A percentile compares a stretch with the other conserved stretches of the same genome.
These are phyloP conservation scores for Numida meleagris DNA, from an alignment of 2,113 vertebrate species.

Conservation along the genomic window DNA sequence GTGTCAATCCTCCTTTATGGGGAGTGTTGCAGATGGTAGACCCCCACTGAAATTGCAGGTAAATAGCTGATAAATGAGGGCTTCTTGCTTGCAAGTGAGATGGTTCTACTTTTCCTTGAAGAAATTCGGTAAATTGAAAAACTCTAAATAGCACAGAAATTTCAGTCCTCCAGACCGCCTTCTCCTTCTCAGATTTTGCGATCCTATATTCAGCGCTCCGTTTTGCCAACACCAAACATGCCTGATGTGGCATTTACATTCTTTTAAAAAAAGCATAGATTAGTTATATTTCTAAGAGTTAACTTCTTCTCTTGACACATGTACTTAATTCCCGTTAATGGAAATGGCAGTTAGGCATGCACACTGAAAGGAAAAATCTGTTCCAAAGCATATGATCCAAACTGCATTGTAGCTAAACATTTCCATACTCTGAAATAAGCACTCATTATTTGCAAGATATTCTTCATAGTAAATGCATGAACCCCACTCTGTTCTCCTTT, in stretches of 20 bases:
- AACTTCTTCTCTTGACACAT: slow-evolving; percentile 70
- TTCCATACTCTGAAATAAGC: slow-evolving; percentile 61
- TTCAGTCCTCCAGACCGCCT: slow-evolving; percentile 62
- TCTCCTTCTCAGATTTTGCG: slow-evolving; percentile 59
- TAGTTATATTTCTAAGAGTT: slow-evolving; percentile 70
- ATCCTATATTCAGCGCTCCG: slow-evolving; percentile 56
- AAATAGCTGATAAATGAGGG: slow-evolving; percentile 58
- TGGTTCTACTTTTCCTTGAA: slow-evolving; percentile 64
- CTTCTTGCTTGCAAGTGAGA: slow-evolving; percentile 52
- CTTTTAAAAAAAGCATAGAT: slow-evolving; percentile 58
- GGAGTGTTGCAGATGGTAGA: slow-evolving; percentile 32
- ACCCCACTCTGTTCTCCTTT: not conserved
- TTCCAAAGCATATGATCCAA: slow-evolving; percentile 68
- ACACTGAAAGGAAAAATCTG: slow-evolving; percentile 62
- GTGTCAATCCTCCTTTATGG: not conserved
- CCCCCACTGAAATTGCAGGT: slow-evolving; percentile 32
- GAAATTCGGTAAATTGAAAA: slow-evolving; percentile 59
- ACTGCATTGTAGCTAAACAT: slow-evolving; percentile 67
- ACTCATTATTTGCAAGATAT: slow-evolving; percentile 40
- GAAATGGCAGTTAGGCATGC: slow-evolving; percentile 71
- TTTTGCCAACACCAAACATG: slow-evolving; percentile 62
- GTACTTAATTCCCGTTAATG: slow-evolving; percentile 75
- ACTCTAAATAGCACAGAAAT: slow-evolving; percentile 66
- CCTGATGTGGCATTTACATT: slow-evolving; percentile 70
- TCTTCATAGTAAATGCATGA: slow-evolving; percentile 48